These are phyloP conservation scores for Branchipolynoe longqiensis DNA, from an alignment of 2,888 invertebrate species.

Conservation along the genomic window DNA sequence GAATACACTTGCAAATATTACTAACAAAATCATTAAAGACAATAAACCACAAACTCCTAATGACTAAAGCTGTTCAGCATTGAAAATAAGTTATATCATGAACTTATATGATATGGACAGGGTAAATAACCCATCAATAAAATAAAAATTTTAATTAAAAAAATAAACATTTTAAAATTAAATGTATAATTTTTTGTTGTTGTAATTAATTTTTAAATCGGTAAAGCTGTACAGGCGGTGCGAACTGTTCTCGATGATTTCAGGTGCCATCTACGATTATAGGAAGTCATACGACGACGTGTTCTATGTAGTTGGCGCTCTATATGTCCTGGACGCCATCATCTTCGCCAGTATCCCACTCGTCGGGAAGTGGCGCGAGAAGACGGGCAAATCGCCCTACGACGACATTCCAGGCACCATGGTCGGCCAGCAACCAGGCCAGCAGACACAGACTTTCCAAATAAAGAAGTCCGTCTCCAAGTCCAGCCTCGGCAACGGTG, in stretches of 20 bases:
- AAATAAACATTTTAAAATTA: too few species aligned
- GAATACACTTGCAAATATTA: too few species aligned
- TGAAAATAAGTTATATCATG: too few species aligned
- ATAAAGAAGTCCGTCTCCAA: conserved; percentile 57
- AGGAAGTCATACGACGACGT: conserved; percentile 72
- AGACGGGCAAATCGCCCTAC: conserved; percentile 26
- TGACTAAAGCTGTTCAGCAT: too few species aligned
- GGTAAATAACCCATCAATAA: too few species aligned
- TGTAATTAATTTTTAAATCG: too few species aligned
- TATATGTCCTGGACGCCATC: conserved; percentile 68
- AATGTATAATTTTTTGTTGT: too few species aligned
- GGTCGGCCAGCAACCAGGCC: conserved; percentile 13
- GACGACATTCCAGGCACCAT: conserved; percentile 40
- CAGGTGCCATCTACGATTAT: conserved; percentile 70
- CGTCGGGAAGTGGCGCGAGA: conserved; percentile 57
- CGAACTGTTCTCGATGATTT: not conserved
- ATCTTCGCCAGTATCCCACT: conserved; percentile 69
- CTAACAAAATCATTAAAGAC: too few species aligned
- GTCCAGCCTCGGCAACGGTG: conserved; percentile 61
- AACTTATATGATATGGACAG: too few species aligned
- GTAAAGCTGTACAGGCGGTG: too few species aligned
- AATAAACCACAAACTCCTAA: too few species aligned
- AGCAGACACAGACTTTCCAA: conserved; percentile 58
- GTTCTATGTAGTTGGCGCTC: conserved; percentile 70
- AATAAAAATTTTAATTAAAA: too few species aligned